These are phyloP conservation scores for Chlorodrepanis virens DNA, from an alignment of 2,113 vertebrate genomes.

Conservation along the genomic window DNA sequence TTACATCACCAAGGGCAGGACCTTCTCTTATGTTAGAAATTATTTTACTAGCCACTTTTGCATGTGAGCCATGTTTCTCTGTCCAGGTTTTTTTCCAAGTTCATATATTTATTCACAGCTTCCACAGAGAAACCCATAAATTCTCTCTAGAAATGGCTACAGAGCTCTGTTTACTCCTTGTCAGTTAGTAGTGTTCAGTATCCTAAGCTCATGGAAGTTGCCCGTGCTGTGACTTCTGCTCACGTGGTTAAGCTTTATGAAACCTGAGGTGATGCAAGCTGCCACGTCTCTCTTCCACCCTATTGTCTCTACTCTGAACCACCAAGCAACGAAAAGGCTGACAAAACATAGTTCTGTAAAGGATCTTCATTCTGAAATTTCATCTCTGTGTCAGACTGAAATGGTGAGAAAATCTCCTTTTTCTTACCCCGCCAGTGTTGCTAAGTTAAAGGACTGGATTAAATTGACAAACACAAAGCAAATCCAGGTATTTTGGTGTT, in stretches of 20 bases:
- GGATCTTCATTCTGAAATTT: not conserved
- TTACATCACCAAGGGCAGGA: not conserved
- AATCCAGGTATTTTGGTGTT: not conserved
- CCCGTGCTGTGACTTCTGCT: not conserved
- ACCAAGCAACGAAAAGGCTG: not conserved
- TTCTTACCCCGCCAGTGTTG: not conserved
- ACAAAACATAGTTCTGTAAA: not conserved
- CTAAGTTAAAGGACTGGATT: not conserved
- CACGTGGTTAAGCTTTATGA: not conserved
- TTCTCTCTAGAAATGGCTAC: not conserved
- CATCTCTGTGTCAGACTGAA: not conserved
- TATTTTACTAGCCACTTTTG: not conserved
- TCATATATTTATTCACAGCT: not conserved
- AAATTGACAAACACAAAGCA: not conserved
- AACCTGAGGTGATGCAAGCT: not conserved
- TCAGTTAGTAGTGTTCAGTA: not conserved
- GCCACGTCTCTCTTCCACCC: not conserved
- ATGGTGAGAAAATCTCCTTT: not conserved
- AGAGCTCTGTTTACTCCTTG: not conserved
- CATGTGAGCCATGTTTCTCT: not conserved
- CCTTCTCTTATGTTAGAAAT: not conserved
- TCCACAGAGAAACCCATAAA: not conserved
- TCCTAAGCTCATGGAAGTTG: not conserved
- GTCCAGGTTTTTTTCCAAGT: not conserved
- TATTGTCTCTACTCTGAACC: not conserved